Evolutionary conservation across 2,888 invertebrate species (phyloP), one percentile per base, ranked within the genome.

Genomic region (Heliconius sara): DNA sequence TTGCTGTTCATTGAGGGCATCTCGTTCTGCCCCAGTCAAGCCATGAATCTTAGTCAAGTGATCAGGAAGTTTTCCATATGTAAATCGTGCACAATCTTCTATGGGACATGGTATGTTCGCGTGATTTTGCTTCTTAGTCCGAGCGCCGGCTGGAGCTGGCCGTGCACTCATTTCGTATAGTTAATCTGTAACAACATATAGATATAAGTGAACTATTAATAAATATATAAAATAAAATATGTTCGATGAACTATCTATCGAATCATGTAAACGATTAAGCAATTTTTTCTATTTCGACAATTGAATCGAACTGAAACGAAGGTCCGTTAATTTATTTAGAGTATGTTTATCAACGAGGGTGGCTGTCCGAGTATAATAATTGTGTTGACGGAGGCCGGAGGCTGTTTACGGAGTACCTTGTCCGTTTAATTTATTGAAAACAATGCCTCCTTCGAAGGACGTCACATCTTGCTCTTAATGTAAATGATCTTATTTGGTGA

Each of bases 331-430:
- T 95, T 94, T 95, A 94, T 94, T 94, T 94, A 94, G 92, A 91
- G 91, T 88, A 90, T 92, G 94, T 94, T 93, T 92, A 93, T 93
- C 91, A 89, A 88, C 90, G 86, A 90, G 91, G 95, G 93, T 90
- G 89, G 93, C 91, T 94, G 95, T 92, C 94, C 94, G 92, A 93
- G 94, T 91, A 94, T 94, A 95, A 95, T 95, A 95, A 95, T 95
- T 95, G 95, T 95, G 95, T 95, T 95, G 93, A 93, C 93, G 90
- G 88, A 95, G 90, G 83, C 95, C 89, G 80, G 43, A 79, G 94
- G 95, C 89, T 94, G 91, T 95, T 94, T 93, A 89, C 86, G 82
- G 87, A 91, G 91, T 84, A 85, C 87, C 91, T 91, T 91, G 93
- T 92, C 91, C 92, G 89, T 86, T 89, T 94, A 95, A 95, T 95